Evolutionary conservation across 37 sponge, comb jelly and placozoan species (phyloP).

Genomic region (Geodia barretti): DNA sequence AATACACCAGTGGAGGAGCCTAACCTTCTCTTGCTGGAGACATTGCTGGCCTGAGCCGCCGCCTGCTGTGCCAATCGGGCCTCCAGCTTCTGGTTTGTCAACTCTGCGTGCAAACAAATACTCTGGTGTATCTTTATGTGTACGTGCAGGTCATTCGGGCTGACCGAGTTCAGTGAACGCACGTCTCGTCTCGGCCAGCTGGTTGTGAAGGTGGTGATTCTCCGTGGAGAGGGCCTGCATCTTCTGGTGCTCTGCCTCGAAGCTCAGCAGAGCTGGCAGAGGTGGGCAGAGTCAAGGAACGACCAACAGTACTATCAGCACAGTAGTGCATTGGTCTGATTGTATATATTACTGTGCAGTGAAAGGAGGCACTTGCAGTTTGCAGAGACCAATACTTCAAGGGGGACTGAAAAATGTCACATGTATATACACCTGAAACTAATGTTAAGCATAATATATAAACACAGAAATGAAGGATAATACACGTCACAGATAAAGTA

Average conservation of each 20-base stretch:
- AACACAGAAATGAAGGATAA: too few relatives aligned
- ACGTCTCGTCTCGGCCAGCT: conserved; percentile 59
- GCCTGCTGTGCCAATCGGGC: conserved; percentile 43
- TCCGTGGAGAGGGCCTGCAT: conserved; percentile 74
- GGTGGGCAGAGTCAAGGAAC: conserved; percentile 62
- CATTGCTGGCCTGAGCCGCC: neutral
- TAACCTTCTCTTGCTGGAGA: conserved; percentile 5
- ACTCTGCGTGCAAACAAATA: conserved; percentile 21
- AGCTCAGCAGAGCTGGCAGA: conserved; percentile 74
- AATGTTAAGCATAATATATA: too few relatives aligned
- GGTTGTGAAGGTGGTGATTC: conserved; percentile 65
- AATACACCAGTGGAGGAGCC: neutral
- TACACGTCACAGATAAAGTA: neutral
- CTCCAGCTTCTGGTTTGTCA: conserved; percentile 53
- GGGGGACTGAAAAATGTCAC: too few relatives aligned
- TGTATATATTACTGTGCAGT: neutral
- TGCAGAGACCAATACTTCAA: neutral
- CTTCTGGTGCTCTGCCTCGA: conserved; percentile 75
- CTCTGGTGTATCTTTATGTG: neutral
- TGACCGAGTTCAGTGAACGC: conserved; percentile 24
- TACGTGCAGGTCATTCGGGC: neutral
- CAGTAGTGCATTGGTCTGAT: neutral
- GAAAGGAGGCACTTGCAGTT: neutral
- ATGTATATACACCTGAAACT: too few relatives aligned
- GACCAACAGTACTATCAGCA: neutral